These are phyloP conservation scores for Dyspetes luteomarginatus DNA, from an alignment of 2,888 invertebrate species.

Conservation along the genomic window DNA sequence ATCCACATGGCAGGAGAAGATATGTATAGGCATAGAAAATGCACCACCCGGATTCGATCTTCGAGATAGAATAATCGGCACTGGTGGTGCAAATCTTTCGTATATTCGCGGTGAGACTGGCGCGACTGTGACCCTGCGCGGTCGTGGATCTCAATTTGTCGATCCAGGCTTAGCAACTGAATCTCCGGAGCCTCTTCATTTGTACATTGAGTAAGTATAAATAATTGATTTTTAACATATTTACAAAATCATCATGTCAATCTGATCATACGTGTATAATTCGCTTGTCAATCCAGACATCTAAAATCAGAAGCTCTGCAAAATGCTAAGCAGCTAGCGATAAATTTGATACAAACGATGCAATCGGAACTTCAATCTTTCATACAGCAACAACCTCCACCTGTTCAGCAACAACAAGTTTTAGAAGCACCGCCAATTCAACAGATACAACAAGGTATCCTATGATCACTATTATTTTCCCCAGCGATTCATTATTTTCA, in stretches of 20 bases:
- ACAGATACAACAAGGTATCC: slow-evolving; percentile 80
- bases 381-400: slow-evolving; percentile 83
- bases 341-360: slow-evolving; percentile 92
- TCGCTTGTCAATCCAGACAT: slow-evolving; percentile 84
- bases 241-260: not conserved
- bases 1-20: slow-evolving; percentile 86
- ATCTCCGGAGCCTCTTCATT: slow-evolving; percentile 89
- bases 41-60: slow-evolving; percentile 91
- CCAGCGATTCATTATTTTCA: slow-evolving; percentile 34
- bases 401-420: slow-evolving; percentile 82
- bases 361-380: slow-evolving; percentile 85
- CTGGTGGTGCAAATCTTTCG: slow-evolving; percentile 89
- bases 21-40: slow-evolving; percentile 91
- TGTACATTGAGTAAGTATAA: slow-evolving; percentile 87
- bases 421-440: slow-evolving; percentile 81
- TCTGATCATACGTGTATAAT: slow-evolving; percentile 42
- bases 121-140: slow-evolving; percentile 89
- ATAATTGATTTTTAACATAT: not conserved
- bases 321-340: slow-evolving; percentile 89
- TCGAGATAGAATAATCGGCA: slow-evolving; percentile 89
- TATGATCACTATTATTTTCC: slow-evolving; percentile 11
- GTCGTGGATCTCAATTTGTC: slow-evolving; percentile 87
- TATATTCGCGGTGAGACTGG: slow-evolving; percentile 92
- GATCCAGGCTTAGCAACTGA: slow-evolving; percentile 86
- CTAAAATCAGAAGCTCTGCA: slow-evolving; percentile 88